Evolutionary conservation across 2,888 invertebrate species (phyloP), one percentile per base, ranked within the genome.

Genomic region (Helobdella robusta): DNA sequence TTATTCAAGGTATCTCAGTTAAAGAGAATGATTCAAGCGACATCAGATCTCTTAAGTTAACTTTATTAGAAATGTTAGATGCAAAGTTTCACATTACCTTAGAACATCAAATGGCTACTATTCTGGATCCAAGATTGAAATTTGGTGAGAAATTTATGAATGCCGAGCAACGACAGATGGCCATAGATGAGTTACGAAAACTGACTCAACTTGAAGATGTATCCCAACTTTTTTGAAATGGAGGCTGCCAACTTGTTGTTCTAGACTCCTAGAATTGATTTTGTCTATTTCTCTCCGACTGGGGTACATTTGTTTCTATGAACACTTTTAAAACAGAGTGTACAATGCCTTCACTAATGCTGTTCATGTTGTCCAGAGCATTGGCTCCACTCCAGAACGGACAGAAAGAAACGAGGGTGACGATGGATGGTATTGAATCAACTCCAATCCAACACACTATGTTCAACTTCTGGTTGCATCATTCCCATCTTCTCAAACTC

Each of bases 401-500:
- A 36, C 86, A 84, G 81, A 97, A 98, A 0, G 89, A 89, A 23
- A 86, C 83, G 18, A 98, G 82, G 70, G 90, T 88, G 0, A 97
- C 89, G 18, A 95, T 85, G 18, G 89, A 86, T 75, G 89, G 87
- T 79, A 99, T 98, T n/a, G n/a, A n/a, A n/a, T 70, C 89, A 85
- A 72, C 86, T 85, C 54, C 91, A 78, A 75, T 98, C 92, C 0
- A 86, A 86, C 18, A 93, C 87, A 0, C 91, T 89, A 64, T 86
- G 86, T 76, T 95, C 93, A 0, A 98, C 88, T 80, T 83, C 80
- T 0, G 93, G 90, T 68, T 91, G 78, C 67, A 94, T 85, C 79
- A 89, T 86, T 0, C 90, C 89, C 46, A 95, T 84, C 79, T 98
- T 97, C 79, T 99, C 97, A 76, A 95, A 98, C 78, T 97, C 94